Evolutionary conservation across 2,888 invertebrate species (phyloP), one percentile per base, ranked within the genome.

Genomic region (Pachymerium ferrugineum): DNA sequence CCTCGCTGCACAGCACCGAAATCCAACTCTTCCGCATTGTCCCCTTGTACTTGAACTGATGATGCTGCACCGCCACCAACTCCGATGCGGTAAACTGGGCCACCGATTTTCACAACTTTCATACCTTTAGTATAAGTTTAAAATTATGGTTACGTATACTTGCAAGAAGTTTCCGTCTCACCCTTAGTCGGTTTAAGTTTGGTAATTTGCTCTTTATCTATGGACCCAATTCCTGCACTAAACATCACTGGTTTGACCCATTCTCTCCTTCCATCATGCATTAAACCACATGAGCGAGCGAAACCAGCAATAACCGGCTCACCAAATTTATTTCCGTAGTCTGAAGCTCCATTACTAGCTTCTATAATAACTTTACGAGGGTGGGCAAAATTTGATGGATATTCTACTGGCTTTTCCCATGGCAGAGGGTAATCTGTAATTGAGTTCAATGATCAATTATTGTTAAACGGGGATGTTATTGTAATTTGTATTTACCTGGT

Each of bases 181-280:
- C 47, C 47, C 16, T 30, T 30, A 12, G 6, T 19, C 8, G 31
- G 31, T 3, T 1, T 33, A 54, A 88, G 83, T 84, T 97, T 97
- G 71, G 88, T 85, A 0, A 90, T 89, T 89, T 94, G 92, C 29
- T 85, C 82, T 1, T 90, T 89, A 76, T 94, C 92, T 88, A 98
- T 91, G 73, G 89, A 89, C 1, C 98, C 98, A 76, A 98, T 88
- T 29, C 98, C 97, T 69, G 92, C 98, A 80, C 95, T 97, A 81
- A 99, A 98, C 97, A 99, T 97, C 75, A 99, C 97, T 0, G 98
- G 98, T 81, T 99, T 99, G 12, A 98, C 91, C 86, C 93, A 99
- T 83, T 99, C 98, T 74, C 91, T 88, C 74, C 96, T 86, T 76
- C 88, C 86, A 16, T 87, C 87, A 0, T 85, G 87, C 25, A 85